These are phyloP conservation scores for Thumatha senex DNA, from an alignment of 2,888 invertebrate species.

Conservation along the genomic window DNA sequence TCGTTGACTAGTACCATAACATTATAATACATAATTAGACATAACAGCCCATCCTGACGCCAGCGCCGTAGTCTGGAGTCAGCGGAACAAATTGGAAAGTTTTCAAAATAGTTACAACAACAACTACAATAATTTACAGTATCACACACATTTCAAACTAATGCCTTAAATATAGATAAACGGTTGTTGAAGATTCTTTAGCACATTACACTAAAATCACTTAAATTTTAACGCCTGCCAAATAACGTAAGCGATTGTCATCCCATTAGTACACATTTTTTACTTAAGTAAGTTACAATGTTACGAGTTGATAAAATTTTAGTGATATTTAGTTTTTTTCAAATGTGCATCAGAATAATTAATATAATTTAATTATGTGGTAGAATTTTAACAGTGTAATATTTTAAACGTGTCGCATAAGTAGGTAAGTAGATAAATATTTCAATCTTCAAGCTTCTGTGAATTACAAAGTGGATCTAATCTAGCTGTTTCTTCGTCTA, in stretches of 20 bases:
- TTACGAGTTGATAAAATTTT: too few relatives aligned
- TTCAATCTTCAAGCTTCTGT: constrained; percentile 31
- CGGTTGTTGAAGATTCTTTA: too few relatives aligned
- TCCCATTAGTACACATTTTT: too few relatives aligned
- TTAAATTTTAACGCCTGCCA: too few relatives aligned
- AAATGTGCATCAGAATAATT: too few relatives aligned
- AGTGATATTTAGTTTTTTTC: too few relatives aligned
- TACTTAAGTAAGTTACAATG: too few relatives aligned
- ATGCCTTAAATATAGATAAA: constrained; percentile 21
- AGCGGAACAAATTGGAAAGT: constrained; percentile 22
- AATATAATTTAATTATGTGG: constrained; percentile 17
- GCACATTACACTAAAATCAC: too few relatives aligned
- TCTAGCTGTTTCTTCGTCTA: constrained; percentile 20
- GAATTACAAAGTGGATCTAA: constrained; percentile 27
- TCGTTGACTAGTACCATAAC: constrained; percentile 74
- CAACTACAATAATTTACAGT: constrained; percentile 39
- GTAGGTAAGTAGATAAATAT: constrained; percentile 12
- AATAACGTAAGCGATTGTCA: too few relatives aligned
- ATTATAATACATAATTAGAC: constrained; percentile 50
- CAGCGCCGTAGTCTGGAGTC: constrained; percentile 28
- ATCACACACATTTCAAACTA: constrained; percentile 43
- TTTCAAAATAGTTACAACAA: constrained; percentile 35
- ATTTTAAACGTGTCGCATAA: constrained; percentile 40
- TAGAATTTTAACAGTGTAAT: constrained; percentile 44
- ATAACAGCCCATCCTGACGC: constrained; percentile 31